Evolutionary conservation across 1,140 invertebrate species (phyloP).

Genomic region (Tetranychus urticae): DNA sequence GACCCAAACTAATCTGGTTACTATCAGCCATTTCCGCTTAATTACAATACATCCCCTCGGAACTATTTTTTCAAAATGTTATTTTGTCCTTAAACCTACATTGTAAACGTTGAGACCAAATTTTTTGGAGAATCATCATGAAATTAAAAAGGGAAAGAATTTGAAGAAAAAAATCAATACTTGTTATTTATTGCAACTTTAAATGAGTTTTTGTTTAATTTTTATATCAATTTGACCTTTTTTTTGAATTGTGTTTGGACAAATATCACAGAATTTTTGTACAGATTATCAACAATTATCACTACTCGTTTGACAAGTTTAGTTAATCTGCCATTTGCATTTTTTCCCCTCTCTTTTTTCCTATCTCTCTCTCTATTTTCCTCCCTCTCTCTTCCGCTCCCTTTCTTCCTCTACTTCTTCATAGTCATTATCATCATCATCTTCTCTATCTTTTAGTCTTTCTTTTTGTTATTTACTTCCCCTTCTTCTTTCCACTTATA

Average conservation of each 20-base stretch:
- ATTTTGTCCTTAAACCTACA: too few species aligned
- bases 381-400: neutral
- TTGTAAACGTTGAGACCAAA: too few species aligned
- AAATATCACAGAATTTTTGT: neutral
- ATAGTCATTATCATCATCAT: neutral
- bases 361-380: neutral
- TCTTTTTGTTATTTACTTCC: neutral
- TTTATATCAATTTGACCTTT: neutral
- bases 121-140: too few species aligned
- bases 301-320: neutral
- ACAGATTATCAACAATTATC: neutral
- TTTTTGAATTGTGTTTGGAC: neutral
- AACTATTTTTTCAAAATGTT: too few species aligned
- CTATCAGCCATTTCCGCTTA: too few species aligned
- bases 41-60: too few species aligned
- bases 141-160: too few species aligned
- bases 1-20: too few species aligned
- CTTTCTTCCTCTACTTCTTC: neutral
- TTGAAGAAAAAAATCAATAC: neutral
- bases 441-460: neutral
- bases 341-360: neutral
- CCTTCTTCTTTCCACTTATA: neutral
- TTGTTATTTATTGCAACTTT: neutral
- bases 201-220: neutral
- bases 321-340: neutral